Conservation (phyloP, 2,113 vertebrate species). For the Lophura nycthemera region DNA sequence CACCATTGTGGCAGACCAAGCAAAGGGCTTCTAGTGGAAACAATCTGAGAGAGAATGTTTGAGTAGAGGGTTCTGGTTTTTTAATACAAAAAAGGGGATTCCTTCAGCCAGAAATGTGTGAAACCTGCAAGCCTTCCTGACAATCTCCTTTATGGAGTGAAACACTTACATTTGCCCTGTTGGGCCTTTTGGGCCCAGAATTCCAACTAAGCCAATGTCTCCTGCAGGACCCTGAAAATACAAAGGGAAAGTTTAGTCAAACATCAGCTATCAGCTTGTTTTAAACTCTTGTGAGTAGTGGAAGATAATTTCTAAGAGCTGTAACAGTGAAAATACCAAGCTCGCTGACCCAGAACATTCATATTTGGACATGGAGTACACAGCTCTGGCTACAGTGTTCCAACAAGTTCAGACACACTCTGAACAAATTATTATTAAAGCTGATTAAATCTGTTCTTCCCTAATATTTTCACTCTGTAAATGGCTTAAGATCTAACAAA, state of each 20-base stretch:
- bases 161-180: slow-evolving; percentile 86
- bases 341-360: not conserved
- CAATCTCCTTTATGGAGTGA: not conserved
- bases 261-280: not conserved
- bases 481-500: not conserved
- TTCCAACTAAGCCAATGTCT: slow-evolving; percentile 85
- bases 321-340: slow-evolving; percentile 7
- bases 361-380: not conserved
- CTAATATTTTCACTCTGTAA: slow-evolving; percentile 3
- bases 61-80: not conserved
- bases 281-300: not conserved
- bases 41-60: not conserved
- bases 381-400: not conserved
- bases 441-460: slow-evolving; percentile 7
- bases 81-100: not conserved
- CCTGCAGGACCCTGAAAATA: slow-evolving; percentile 88
- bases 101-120: not conserved
- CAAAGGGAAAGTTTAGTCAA: slow-evolving; percentile 12
- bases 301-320: not conserved
- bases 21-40: not conserved
- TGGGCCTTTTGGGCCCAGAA: slow-evolving; percentile 91
- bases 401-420: not conserved
- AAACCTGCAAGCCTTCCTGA: not conserved
- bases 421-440: slow-evolving; percentile 33
- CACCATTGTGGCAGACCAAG: not conserved